Evolutionary conservation across 2,888 invertebrate species (phyloP), one percentile per base, ranked within the genome.

Genomic region (Drosophila setosimentum): DNA sequence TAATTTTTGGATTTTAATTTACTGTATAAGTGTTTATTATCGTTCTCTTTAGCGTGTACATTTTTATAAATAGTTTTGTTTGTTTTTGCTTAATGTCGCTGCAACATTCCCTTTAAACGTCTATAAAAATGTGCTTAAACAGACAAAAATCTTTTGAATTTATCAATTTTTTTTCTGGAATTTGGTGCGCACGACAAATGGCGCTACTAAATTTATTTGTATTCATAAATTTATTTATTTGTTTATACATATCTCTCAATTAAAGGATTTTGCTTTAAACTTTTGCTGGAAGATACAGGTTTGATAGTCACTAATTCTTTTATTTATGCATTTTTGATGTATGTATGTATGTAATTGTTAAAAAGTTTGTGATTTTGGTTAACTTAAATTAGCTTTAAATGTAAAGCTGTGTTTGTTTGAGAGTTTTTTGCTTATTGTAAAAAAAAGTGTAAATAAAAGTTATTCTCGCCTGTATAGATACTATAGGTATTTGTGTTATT

Each of bases 271-370:
- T 79, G 82, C 78, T 61, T 83, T 76, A 80, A 82, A 79, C 87
- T 76, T 91, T 86, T 73, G 81, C 87, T 93, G 93, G 93, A 93
- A 93, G 93, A 93, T 93, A 91, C 92, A 88, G 90, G 92, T 92
- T 91, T 93, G 93, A 93, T 93, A 93, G 93, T 93, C 93, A 92
- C 92, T 93, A 93, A 92, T 93, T 91, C 82, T 76, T 76, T 89
- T 88, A 88, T 87, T 90, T 70, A 87, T 84, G 84, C 71, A 77
- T 80, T 78, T 68, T 62, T 73, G 32, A 78, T 77, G 65, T 68
- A 77, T 75, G 62, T 73, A 60, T 85, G 66, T 75, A 58, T 85
- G 66, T 64, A 42, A 49, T 77, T 68, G 71, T 77, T 88, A 70
- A 83, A 85, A 82, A 80, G 64, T 60, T 74, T 42, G n/a, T 37